Base-by-base conservation (phyloP, 2,797 vertebrate species). In the Pseudochromis fuscus region DNA sequence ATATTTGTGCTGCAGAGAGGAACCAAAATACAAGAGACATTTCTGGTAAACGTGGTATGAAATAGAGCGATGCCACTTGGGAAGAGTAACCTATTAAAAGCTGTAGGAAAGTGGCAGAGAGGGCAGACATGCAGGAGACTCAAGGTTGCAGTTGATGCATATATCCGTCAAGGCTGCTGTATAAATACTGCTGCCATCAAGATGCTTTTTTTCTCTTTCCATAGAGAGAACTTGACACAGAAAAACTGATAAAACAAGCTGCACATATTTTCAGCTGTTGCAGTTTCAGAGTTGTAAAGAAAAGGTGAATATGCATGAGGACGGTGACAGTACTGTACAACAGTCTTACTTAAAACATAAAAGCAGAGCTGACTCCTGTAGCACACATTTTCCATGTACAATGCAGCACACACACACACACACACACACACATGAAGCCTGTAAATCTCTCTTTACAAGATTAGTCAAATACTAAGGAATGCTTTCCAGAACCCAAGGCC, bases 31-130 rank as follows among this genome's bases (percentile, higher is more conserved):
- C 51, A 57, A 18, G 4, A 82, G 37, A 50, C 35, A 65, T 78
- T 81, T 83, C 48, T 71, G 52, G 71, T 82, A 72, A 86, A 80
- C 1, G 0, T 45, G 74, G 63, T 75, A 58, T 61, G 53, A 88
- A 89, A 85, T 84, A 40, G 86, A 82, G 52, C 77, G 67, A 51
- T 65, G 71, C 72, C 85, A 78, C 78, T 50, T 65, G 69, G 77
- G 75, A 85, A 75, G 55, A 51, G 28, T 25, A 50, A 52, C 16
- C 81, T 89, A 89, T 87, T 87, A 78, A 82, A 87, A 85, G 75
- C 80, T 67, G 37, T 31, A 57, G 46, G 38, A 85, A 79, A 87
- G 65, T 83, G 51, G 62, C 60, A 62, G 46, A 33, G 24, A 60
- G 72, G 58, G 46, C 70, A 81, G 72, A 56, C 58, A 61, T 44